Evolutionary conservation across 1,140 invertebrate genomes (phyloP).

Genomic region (Patella vulgata): DNA sequence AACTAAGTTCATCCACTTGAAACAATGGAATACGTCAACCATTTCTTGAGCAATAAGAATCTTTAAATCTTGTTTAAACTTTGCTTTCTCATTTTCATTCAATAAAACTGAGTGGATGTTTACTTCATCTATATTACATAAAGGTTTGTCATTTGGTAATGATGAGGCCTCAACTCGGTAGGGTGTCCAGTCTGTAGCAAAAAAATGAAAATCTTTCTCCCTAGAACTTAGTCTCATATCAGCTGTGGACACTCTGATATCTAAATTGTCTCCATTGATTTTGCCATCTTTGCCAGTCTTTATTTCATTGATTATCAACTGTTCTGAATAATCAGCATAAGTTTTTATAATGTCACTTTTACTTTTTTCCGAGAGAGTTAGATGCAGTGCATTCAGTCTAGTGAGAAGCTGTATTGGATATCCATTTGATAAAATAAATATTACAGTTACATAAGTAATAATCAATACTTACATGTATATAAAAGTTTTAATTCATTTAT

Average conservation of each 20-base stretch:
- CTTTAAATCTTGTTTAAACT: no score
- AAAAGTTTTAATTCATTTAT: no score
- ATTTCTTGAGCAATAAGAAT: no score
- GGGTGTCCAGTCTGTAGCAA: constrained; percentile 11
- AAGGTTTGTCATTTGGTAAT: no score
- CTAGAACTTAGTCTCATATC: constrained; percentile 8
- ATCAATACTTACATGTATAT: no score
- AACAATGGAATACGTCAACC: no score
- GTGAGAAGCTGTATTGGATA: constrained; percentile 20
- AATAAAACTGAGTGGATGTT: no score
- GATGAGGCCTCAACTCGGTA: constrained; percentile 7
- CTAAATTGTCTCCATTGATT: constrained; percentile 20
- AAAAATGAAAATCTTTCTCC: constrained; percentile 18
- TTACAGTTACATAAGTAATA: no score
- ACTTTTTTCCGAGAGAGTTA: constrained; percentile 16
- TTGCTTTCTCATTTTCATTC: no score
- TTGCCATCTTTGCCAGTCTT: constrained; percentile 11
- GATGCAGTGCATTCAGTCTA: constrained; percentile 17
- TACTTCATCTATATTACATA: no score
- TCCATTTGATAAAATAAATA: no score
- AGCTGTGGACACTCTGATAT: constrained; percentile 12
- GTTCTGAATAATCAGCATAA: constrained; percentile 2
- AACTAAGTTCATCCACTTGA: no score
- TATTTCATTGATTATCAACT: constrained; percentile 4
- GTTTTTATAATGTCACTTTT: constrained; percentile 12